Base-by-base conservation (phyloP, 2,888 invertebrate genomes). In the Tuta absoluta region DNA sequence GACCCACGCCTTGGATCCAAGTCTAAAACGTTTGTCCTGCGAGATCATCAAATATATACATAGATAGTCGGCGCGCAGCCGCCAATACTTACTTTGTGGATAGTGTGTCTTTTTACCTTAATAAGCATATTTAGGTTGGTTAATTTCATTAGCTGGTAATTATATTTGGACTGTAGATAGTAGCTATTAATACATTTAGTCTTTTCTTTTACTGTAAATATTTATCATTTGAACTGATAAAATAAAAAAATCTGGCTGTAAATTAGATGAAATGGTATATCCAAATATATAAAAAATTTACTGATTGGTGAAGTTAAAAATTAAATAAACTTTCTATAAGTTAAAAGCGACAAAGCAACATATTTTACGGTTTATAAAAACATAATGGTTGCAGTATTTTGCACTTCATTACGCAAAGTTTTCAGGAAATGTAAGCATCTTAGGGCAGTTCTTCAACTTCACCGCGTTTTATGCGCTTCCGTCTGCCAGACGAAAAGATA, bases 1-100 rank as follows among this genome's bases (percentile, higher is more conserved):
- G 75, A 33, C 33, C 33, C 33, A 33, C 33, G 33, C 33, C 33
- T 8, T 10, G 33, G 33, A 10, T 10, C 8, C 4, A 1, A 33
- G 74, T 67, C 56, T 33, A n/a, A 17, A 14, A 7, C 78, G 75
- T 68, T 67, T 65, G 68, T 59, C 67, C 71, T n/a, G n/a, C 67
- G 67, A 69, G 66, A 72, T 79, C 75, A 75, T 77, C 72, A 68
- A 71, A 70, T 68, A 68, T 73, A n/a, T n/a, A n/a, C n/a, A n/a
- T n/a, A n/a, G n/a, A n/a, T n/a, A n/a, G n/a, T n/a, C n/a, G n/a
- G n/a, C n/a, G n/a, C n/a, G n/a, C n/a, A n/a, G n/a, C n/a, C n/a
- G n/a, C n/a, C n/a, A n/a, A n/a, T n/a, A n/a, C n/a, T n/a, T n/a
- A n/a, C n/a, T n/a, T n/a, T n/a, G n/a, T n/a, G n/a, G n/a, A n/a